Base-by-base conservation (phyloP, 2,797 vertebrate species). In the Brotula barbata region DNA sequence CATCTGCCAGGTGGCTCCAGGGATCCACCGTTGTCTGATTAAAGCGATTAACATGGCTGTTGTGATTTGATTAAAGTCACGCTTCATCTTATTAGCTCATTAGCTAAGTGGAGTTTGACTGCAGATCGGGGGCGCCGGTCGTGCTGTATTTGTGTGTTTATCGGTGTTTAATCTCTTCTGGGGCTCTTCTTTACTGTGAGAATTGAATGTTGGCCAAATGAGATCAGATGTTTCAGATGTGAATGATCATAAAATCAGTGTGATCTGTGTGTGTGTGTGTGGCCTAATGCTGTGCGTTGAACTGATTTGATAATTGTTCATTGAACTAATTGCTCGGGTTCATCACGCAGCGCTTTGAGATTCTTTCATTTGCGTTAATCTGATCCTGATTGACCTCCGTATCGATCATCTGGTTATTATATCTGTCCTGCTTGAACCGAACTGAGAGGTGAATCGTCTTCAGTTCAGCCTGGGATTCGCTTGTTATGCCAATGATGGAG, bases 61-160 rank as follows among this genome's bases (percentile, higher is more conserved):
- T 69, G 46, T 75, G 63, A 82, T 84, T 81, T 49, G 56, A 84
- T 87, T 72, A 75, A 60, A 58, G 64, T 71, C 52, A 51, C 17
- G 13, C 72, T 75, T 17, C 10, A 64, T 81, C 66, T 72, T 43
- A 76, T 82, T 74, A 79, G 48, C 55, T 80, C 48, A 77, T 77
- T 58, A 73, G 51, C 75, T 64, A 66, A 66, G 62, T 64, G 42
- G 51, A 65, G 53, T 84, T 68, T 74, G 13, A 55, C 42, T 67
- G 43, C 40, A 49, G 43, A 68, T 64, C 43, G 68, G 45, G 61
- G 76, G 69, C 61, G 43, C 31, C 58, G 71, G 42, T 1, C 1
- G 45, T 12, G 10, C 21, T 55, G 25, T 28, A 20, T 55, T 15
- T 70, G 42, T 56, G 25, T 43, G 34, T 41, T 6, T 33, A 14